A percentile compares a stretch with the other conserved stretches of the same genome.
Evolutionary conservation across 2,797 vertebrate genomes (phyloP).

Genomic region (Halcyon badia): DNA sequence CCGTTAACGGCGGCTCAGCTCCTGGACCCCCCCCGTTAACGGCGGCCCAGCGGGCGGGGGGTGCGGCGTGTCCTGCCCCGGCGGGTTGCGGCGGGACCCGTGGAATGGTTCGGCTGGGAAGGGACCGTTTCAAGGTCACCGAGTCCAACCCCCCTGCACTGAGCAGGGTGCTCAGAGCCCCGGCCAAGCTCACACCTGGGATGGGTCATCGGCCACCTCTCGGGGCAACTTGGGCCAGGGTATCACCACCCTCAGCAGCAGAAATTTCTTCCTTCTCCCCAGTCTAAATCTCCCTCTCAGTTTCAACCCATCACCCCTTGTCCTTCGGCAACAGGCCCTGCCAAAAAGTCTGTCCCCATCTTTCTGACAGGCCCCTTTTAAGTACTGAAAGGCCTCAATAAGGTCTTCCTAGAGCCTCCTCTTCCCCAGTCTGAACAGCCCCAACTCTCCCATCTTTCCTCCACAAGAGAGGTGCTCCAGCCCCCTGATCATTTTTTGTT

Average conservation of each 20-base stretch:
- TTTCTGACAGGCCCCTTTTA: not conserved
- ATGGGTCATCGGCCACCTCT: not conserved
- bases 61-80: not conserved
- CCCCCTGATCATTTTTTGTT: not conserved
- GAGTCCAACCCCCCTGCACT: not conserved
- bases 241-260: not conserved
- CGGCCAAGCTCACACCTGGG: not conserved
- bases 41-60: rapidly evolving
- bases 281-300: not conserved
- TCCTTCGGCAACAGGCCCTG: not conserved
- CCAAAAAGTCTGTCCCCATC: not conserved
- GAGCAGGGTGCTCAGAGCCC: too few relatives aligned
- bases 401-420: not conserved
- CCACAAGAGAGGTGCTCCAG: not conserved
- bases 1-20: too few relatives aligned
- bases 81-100: rapidly evolving
- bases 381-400: not conserved
- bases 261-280: not conserved
- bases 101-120: not conserved
- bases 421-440: not conserved
- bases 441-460: not conserved
- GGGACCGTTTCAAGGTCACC: not conserved
- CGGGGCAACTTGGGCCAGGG: not conserved
- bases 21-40: not conserved
- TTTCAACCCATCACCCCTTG: not conserved